These are phyloP conservation scores for Xanthostigma xanthostigma DNA, from an alignment of 2,888 invertebrate species.

Conservation along the genomic window DNA sequence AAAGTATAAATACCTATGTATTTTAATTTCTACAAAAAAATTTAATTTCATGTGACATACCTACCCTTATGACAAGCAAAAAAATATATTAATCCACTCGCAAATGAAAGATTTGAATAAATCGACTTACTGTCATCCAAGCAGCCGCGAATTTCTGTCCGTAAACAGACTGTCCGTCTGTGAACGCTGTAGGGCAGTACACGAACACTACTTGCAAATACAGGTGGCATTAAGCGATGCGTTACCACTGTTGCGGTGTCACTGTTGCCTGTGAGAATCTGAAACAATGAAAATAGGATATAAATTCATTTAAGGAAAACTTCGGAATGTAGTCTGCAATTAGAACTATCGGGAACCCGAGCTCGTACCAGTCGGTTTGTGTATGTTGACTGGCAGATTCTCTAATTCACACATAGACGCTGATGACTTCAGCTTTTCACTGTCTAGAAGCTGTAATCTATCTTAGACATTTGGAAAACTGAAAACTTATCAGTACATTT, in stretches of 20 bases:
- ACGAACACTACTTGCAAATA: constrained; percentile 54
- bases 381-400: no score
- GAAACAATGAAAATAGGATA: constrained; percentile 19
- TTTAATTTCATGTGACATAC: not conserved
- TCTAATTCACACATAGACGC: no score
- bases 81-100: not conserved
- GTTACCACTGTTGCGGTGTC: constrained; percentile 57
- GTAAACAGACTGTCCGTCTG: constrained; percentile 55
- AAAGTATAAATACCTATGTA: no score
- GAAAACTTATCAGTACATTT: no score
- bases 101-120: not conserved
- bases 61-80: not conserved
- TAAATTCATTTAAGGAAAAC: no score
- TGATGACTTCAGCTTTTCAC: no score
- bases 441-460: no score
- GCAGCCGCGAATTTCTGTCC: constrained; percentile 62
- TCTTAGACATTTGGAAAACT: no score
- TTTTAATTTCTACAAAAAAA: not conserved
- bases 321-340: no score
- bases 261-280: constrained; percentile 59
- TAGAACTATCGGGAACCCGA: no score
- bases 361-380: no score
- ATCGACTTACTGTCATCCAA: constrained; percentile 42
- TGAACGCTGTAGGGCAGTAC: constrained; percentile 58
- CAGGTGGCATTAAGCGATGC: constrained; percentile 49